Evolutionary conservation across 2,113 vertebrate genomes (phyloP), one percentile per base, ranked within the genome.

Genomic region (Sylvia atricapilla): DNA sequence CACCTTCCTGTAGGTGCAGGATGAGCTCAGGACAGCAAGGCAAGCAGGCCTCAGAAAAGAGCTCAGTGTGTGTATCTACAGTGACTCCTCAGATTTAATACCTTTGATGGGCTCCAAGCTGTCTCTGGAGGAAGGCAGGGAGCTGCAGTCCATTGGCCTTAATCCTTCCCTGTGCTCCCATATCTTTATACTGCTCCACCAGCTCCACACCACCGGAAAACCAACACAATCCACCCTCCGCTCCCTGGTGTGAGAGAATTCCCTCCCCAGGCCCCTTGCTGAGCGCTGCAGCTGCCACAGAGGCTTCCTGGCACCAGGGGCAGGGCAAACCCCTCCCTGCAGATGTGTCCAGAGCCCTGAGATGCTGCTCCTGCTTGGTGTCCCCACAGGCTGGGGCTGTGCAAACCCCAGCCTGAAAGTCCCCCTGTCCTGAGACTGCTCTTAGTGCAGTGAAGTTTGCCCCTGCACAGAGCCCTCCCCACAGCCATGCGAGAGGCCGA

Each of bases 111-210:
- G 75, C 52, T 68, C 11, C 9, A 72, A 76, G 80, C 11, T 90
- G 79, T 78, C 92, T 78, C 89, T 53, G 64, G 94, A 74, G 72
- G n/a, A 74, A 84, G 83, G 58, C 72, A 82, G 67, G 81, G 62
- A 86, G 92, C 76, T 92, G 80, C 92, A 95, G 87, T 67, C 79
- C 90, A 88, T 92, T 95, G 93, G 92, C 85, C 93, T 94, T 95
- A 93, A 95, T 96, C 88, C 85, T 86, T 95, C 91, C 87, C 93
- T 28, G 31, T 39, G 75, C 84, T 97, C 78, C 83, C 9, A 4
- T 91, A 90, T 73, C 75, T 81, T 82, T 87, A 46, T 70, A 53
- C 24, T 52, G 79, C 68, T 94, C 64, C 73, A 67, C 25, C 75
- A 80, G 70, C 82, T 90, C 75, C 37, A 31, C 49, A 3, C 44